Evolutionary conservation across 2,113 vertebrate species (phyloP), one percentile per base, ranked within the genome.

Genomic region (Marmota monax): DNA sequence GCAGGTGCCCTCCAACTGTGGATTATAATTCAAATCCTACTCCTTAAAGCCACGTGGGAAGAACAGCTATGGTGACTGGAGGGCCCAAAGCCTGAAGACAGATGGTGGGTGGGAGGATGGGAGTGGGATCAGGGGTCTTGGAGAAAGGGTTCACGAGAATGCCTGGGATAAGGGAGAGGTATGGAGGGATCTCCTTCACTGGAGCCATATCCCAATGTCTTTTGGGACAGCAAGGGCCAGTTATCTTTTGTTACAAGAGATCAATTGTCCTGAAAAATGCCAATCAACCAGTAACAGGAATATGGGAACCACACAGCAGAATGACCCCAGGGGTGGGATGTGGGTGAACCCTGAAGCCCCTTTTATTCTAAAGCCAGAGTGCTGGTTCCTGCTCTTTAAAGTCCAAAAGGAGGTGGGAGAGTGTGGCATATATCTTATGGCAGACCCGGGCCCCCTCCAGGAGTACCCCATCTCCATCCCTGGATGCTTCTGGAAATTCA

Each of bases 21-120:
- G 95, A 96, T 92, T 16, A 96, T 29, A 95, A 53, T 39, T 97
- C 95, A 29, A 96, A 97, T 45, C 70, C 95, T 56, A 32, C 45
- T 94, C 32, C 94, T 85, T 92, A 87, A 82, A 90, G 65, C 61
- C 25, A 4, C 42, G 3, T 5, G 4, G 11, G 79, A 56, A 96
- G 78, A 70, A 95, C 91, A 48, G 39, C 48, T 25, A n/a, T 17
- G 7, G 79, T 34, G 79, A 87, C 76, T 11, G 0, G 84, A 87
- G 27, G 65, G 14, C 74, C 83, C 74, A 51, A 85, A 53, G 29
- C 69, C 63, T 25, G 89, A 90, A 92, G 93, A 94, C 56, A 61
- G 32, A 69, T 56, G 53, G 39, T 70, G 42, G 32, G 20, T 25
- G 74, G 69, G 88, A 56, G 73, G 45, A 48, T 34, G 69, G 69